Evolutionary conservation across 1,140 invertebrate genomes (phyloP), one percentile per base, ranked within the genome.

Genomic region (Lutraria rhynchaena): DNA sequence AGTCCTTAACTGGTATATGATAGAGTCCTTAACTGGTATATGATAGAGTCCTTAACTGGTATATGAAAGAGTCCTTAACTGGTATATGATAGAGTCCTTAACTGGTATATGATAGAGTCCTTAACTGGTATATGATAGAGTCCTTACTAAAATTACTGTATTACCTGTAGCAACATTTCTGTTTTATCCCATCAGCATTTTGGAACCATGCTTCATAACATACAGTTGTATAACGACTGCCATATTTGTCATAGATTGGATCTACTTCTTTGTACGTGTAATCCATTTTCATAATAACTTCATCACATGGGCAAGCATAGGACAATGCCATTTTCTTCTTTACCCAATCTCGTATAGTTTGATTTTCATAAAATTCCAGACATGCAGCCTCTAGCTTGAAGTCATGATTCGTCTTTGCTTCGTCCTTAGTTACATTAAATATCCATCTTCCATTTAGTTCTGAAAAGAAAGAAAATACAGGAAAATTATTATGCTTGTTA

Each of bases 191-290:
- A 15, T 71, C 49, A 24, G 35, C 37, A 37, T 70, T 70, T 19
- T 55, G 55, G 51, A 71, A 71, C 65, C 44, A 70, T n/a, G n/a
- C 41, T 27, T 70, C 65, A 35, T 70, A 70, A 41, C 65, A 70
- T 15, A 33, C n/a, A 11, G 22, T 0, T 4, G 11, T 27, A 31
- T 24, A 46, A 1, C 49, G 37, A 3, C 3, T 17, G n/a, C n/a
- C n/a, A 27, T 58, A 15, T 13, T 51, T 11, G 3, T 51, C 13
- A 41, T 44, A n/a, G 0, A 51, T 15, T 1, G 29, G n/a, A 29
- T 5, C 5, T 15, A 70, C 41, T 3, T 24, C 22, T 46, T 24
- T 22, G 65, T 33, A 70, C 31, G 29, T 67, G 24, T 67, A 67
- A 17, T 67, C 69, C 0, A 71, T n/a, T 13, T 71, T 2, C 31